phyloP scores from a whole-genome alignment of 2,888 invertebrate genomes.

The Ophraella communa region DNA sequence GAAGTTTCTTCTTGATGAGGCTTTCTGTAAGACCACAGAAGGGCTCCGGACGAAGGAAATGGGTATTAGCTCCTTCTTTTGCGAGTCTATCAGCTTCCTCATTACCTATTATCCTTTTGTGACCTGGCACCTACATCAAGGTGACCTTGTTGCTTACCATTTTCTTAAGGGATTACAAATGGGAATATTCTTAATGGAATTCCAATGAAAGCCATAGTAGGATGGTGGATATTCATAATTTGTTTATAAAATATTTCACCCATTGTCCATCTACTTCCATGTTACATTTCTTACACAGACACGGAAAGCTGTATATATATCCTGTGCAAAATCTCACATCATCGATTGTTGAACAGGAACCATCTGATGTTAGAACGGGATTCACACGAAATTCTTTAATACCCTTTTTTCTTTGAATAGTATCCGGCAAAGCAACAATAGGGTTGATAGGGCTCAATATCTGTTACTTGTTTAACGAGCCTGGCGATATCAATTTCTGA shows the following conservation, averaged over 20 bases:
- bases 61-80: no score
- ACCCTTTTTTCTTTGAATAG: conserved; percentile 65
- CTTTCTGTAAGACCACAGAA: no score
- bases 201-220: conserved; percentile 84
- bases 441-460: conserved; percentile 49
- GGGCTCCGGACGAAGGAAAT: no score
- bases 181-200: conserved; percentile 83
- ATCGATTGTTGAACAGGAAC: conserved; percentile 67
- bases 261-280: conserved; percentile 78
- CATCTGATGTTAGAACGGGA: conserved; percentile 68
- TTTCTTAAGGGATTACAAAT: no score
- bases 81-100: no score
- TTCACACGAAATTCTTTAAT: conserved; percentile 61
- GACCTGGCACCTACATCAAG: no score
- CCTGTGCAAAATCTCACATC: conserved; percentile 76
- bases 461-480: conserved; percentile 68
- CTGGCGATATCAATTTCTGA: conserved; percentile 80
- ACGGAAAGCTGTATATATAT: conserved; percentile 62
- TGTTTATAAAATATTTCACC: conserved; percentile 89
- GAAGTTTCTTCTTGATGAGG: no score
- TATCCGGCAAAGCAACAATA: conserved; percentile 56
- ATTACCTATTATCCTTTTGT: no score
- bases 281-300: conserved; percentile 67
- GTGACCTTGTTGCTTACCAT: no score
- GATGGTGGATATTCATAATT: conserved; percentile 79